Base-by-base conservation (phyloP, 2,888 invertebrate genomes). In the Diadromus collaris region DNA sequence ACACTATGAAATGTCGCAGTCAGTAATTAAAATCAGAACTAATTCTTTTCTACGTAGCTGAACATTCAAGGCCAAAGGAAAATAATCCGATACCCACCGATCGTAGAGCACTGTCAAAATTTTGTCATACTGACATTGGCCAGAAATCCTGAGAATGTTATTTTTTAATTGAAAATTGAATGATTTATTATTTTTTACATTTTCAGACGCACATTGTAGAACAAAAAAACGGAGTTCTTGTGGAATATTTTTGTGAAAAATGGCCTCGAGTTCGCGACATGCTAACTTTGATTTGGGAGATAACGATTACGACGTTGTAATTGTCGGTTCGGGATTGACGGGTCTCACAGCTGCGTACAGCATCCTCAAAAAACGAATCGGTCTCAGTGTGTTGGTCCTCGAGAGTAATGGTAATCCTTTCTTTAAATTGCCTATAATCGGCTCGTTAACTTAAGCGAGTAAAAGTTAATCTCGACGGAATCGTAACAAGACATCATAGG, bases 311-410 rank as follows among this genome's bases (percentile, higher is more conserved):
- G 87, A 89, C 56, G 69, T 89, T 34, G 76, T 89, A 46, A 85
- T 89, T 19, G 72, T 89, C 41, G 89, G 88, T 21, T 85, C 84
- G 21, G 89, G 89, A 21, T 77, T 89, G 63, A 83, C 86, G 24
- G 89, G 89, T 7, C 84, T 89, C 7, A 85, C 84, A 3, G 83
- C 87, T 3, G 88, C 87, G 1, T 83, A 87, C 54, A 80, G 83
- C 61, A 84, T 87, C 67, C 76, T 88, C 5, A 81, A 76, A 24
- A 85, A 78, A 77, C n/a, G 78, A 44, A 58, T 83, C 58, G 85
- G 85, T 58, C 80, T 88, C 54, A 79, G 82, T 5, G 76, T 88
- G 13, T 64, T 88, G 38, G 78, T 88, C 29, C 72, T 89, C 46
- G 88, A 89, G 70, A 79, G 79, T 71, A 81, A 80, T 51, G 83